Percentiles rank a stretch among this genome's conserved stretches.
These are phyloP conservation scores for Archocentrus centrarchus DNA, from an alignment of 2,113 vertebrate genomes.

Conservation along the genomic window DNA sequence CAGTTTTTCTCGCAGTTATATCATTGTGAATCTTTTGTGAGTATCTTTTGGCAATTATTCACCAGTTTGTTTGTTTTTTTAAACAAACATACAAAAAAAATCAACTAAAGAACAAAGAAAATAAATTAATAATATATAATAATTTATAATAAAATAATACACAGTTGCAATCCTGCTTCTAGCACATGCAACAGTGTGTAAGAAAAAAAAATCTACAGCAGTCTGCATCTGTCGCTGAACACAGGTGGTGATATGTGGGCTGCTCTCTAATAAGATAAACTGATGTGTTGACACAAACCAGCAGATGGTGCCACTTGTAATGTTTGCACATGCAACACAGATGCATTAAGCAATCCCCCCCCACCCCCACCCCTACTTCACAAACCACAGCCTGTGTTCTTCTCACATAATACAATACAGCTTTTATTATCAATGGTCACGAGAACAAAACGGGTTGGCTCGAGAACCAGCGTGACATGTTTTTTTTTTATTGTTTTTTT, in stretches of 20 bases:
- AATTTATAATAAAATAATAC: neutral
- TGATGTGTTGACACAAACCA: slow-evolving; percentile 60
- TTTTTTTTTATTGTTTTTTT: too few relatives aligned
- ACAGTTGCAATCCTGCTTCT: neutral
- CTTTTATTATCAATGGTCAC: neutral
- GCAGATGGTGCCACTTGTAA: slow-evolving; percentile 69
- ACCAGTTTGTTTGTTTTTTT: neutral
- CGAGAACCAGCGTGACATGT: neutral
- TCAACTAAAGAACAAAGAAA: neutral
- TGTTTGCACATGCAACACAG: slow-evolving; percentile 33
- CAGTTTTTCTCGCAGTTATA: neutral
- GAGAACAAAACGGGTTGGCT: neutral
- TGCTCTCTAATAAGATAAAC: slow-evolving; percentile 24
- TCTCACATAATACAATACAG: neutral
- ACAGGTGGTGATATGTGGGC: slow-evolving; percentile 28
- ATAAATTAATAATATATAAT: neutral
- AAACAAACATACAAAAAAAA: neutral
- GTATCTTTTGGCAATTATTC: neutral
- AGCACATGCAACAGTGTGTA: neutral
- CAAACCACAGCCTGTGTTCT: neutral
- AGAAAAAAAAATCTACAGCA: neutral
- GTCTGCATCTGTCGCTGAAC: neutral
- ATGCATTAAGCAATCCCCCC: neutral
- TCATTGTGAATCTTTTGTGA: neutral
- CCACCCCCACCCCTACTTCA: neutral